A percentile compares a stretch with the other conserved stretches of the same genome.
Conservation (phyloP, 2,113 vertebrate species). For the Lethenteron camtschaticum region DNA sequence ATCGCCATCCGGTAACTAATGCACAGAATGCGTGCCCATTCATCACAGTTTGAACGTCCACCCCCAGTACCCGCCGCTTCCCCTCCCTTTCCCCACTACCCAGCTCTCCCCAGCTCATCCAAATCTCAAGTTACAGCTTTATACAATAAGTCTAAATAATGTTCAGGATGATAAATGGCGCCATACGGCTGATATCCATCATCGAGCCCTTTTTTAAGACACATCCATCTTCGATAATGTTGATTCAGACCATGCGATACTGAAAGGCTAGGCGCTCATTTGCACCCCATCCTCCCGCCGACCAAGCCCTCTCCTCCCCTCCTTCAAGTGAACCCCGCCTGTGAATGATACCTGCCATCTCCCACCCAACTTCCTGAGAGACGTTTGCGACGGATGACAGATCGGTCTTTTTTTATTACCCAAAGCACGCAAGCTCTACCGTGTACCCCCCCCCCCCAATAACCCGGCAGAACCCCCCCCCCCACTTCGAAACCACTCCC, state of each 20-base stretch:
- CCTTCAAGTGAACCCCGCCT: no score
- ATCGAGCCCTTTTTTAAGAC: slow-evolving; percentile 98
- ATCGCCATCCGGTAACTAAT: slow-evolving; percentile 3
- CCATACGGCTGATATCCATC: slow-evolving; percentile 96
- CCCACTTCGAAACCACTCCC: no score
- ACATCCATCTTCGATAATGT: slow-evolving; percentile 96
- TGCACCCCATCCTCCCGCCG: neutral
- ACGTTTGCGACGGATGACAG: no score
- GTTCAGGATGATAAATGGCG: slow-evolving; percentile 88
- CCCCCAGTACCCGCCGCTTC: neutral
- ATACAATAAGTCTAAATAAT: slow-evolving; percentile 97
- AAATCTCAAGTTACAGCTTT: slow-evolving; percentile 67
- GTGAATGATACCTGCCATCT: neutral
- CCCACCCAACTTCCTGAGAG: no score
- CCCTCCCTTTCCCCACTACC: neutral
- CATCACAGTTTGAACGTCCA: slow-evolving; percentile 5
- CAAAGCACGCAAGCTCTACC: no score
- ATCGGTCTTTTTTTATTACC: no score
- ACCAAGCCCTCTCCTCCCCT: no score
- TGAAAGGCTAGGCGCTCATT: neutral
- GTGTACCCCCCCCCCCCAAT: no score
- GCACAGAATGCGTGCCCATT: slow-evolving; percentile 4
- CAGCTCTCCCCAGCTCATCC: slow-evolving; percentile 1
- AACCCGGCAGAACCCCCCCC: no score
- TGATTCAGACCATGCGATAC: slow-evolving; percentile 24